Conservation (phyloP, 2,888 invertebrate genomes). For the Phaonia tiefii region DNA sequence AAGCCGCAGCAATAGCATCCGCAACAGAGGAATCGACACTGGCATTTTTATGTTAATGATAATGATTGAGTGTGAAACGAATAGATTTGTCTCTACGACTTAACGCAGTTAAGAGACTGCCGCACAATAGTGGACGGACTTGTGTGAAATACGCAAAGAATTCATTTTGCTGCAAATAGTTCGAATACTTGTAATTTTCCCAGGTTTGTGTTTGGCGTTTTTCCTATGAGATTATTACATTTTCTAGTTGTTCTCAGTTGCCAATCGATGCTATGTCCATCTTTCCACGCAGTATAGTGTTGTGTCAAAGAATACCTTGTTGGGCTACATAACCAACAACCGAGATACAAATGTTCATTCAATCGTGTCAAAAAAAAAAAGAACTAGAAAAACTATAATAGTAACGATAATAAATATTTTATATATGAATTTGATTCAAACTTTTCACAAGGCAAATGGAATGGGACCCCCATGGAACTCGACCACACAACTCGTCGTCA, state of each 20-base stretch:
- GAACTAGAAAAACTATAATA: neutral
- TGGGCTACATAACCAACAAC: neutral
- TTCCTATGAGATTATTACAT: constrained; percentile 24
- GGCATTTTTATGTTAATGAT: neutral
- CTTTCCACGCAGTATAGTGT: neutral
- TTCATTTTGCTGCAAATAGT: constrained; percentile 38
- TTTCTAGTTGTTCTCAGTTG: constrained; percentile 1
- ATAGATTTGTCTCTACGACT: constrained; percentile 11
- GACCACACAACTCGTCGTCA: too few relatives aligned
- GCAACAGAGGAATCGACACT: too few relatives aligned
- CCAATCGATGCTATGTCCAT: neutral
- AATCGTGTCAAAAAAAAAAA: neutral
- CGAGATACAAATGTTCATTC: constrained; percentile 5
- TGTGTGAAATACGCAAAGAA: constrained; percentile 40
- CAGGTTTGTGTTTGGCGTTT: constrained; percentile 47
- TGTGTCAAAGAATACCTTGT: neutral
- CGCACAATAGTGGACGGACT: neutral
- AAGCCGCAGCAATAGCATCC: too few relatives aligned
- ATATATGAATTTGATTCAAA: neutral
- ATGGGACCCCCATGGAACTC: neutral
- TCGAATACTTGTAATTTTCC: constrained; percentile 61
- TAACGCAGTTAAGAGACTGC: constrained; percentile 14
- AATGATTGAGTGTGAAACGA: constrained; percentile 8
- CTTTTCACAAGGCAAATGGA: constrained; percentile 2
- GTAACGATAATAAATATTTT: neutral